These are phyloP conservation scores for Apantesis nais DNA, from an alignment of 2,888 invertebrate species.

Conservation along the genomic window DNA sequence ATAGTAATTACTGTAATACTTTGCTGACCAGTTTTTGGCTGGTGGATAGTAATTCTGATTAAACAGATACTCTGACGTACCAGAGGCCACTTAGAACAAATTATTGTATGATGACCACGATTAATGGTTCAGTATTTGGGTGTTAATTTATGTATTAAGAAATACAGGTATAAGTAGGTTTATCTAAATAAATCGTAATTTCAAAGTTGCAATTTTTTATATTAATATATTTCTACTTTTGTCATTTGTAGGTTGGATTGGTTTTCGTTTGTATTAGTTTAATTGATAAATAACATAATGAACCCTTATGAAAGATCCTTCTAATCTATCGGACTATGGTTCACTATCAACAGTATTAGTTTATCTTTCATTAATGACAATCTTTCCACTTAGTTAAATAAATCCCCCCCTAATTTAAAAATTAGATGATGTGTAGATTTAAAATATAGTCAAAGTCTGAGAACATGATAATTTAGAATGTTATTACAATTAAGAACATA, in stretches of 20 bases:
- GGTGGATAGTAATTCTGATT: too few species aligned
- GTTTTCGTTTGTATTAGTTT: too few species aligned
- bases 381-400: background rate
- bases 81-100: too few species aligned
- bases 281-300: background rate
- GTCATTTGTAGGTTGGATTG: background rate
- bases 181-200: too few species aligned
- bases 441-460: background rate
- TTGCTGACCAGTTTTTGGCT: too few species aligned
- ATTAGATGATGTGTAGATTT: background rate
- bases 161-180: background rate
- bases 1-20: too few species aligned
- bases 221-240: background rate
- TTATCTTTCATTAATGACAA: background rate
- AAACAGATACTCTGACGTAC: too few species aligned
- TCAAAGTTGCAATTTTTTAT: too few species aligned
- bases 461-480: background rate
- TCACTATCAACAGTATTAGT: background rate
- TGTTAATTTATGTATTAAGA: background rate
- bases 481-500: background rate
- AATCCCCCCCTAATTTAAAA: too few species aligned
- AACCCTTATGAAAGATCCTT: background rate
- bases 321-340: background rate
- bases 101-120: too few species aligned
- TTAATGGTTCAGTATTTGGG: too few species aligned